phyloP scores from a whole-genome alignment of 2,113 vertebrate species.

The Boleophthalmus pectinirostris region DNA sequence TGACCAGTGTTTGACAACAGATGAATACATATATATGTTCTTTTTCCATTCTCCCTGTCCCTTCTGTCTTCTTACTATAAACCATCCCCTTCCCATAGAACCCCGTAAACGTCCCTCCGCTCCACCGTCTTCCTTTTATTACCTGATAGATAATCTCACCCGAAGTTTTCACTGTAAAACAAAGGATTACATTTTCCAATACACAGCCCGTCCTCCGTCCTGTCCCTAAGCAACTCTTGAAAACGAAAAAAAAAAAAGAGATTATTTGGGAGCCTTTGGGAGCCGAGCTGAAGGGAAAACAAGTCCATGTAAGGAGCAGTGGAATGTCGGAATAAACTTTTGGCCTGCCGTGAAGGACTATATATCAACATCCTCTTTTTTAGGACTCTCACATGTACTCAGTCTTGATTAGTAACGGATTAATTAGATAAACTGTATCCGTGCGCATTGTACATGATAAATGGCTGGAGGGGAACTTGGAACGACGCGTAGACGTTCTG shows the following conservation, averaged over 20 bases:
- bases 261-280: conserved; percentile 39
- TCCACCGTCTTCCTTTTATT: conserved; percentile 52
- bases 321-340: conserved; percentile 71
- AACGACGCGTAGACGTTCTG: background rate
- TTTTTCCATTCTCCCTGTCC: conserved; percentile 18
- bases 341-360: conserved; percentile 52
- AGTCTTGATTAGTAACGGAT: conserved; percentile 27
- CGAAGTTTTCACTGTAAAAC: conserved; percentile 10
- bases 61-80: conserved; percentile 51
- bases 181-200: conserved; percentile 34
- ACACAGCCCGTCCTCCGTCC: conserved; percentile 62
- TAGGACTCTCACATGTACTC: conserved; percentile 23
- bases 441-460: conserved; percentile 6
- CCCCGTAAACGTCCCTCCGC: conserved; percentile 59
- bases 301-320: conserved; percentile 68
- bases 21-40: conserved; percentile 41
- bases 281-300: conserved; percentile 59
- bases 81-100: conserved; percentile 24
- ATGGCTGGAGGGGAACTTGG: conserved; percentile 6
- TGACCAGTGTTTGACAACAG: conserved; percentile 1
- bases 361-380: conserved; percentile 58
- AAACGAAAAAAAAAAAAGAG: conserved; percentile 33
- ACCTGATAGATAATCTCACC: conserved; percentile 13
- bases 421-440: conserved; percentile 37
- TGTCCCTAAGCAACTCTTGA: conserved; percentile 44